Evolutionary conservation across 2,888 invertebrate species (phyloP).

Genomic region (Tenthredo scrophulariae): DNA sequence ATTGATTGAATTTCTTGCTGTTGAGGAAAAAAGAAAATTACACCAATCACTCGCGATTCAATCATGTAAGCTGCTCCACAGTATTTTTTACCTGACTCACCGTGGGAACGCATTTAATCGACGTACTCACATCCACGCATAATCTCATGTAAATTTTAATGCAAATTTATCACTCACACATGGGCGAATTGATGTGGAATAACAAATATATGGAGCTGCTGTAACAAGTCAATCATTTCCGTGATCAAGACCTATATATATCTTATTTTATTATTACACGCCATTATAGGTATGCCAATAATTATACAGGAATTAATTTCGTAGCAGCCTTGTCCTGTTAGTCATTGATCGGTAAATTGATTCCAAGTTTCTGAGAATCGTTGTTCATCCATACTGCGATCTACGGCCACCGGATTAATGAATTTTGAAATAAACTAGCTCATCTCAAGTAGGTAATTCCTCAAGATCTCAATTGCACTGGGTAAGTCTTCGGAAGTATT

Average conservation of each 20-base stretch:
- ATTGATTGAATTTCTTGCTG: not conserved
- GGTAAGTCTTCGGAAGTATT: no score
- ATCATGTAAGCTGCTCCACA: not conserved
- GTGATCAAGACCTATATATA: conserved; percentile 35
- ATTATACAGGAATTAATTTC: not conserved
- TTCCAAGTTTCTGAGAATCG: not conserved
- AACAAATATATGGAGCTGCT: not conserved
- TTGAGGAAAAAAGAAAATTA: not conserved
- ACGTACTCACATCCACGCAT: not conserved
- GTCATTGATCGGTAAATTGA: not conserved
- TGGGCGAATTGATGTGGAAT: not conserved
- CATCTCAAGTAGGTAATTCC: no score
- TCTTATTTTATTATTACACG: not conserved
- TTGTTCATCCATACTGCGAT: not conserved
- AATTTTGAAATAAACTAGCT: not conserved
- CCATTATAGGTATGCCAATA: conserved; percentile 79
- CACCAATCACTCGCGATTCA: not conserved
- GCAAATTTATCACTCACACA: conserved; percentile 5
- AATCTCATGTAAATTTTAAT: conserved; percentile 27
- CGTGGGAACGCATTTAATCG: conserved; percentile 34
- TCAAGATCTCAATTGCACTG: no score
- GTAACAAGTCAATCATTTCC: conserved; percentile 38
- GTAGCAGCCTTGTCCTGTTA: not conserved
- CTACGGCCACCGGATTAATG: not conserved
- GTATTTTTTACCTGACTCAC: not conserved